Base-by-base conservation (phyloP, 2,113 vertebrate species). In the Pao palembangensis region DNA sequence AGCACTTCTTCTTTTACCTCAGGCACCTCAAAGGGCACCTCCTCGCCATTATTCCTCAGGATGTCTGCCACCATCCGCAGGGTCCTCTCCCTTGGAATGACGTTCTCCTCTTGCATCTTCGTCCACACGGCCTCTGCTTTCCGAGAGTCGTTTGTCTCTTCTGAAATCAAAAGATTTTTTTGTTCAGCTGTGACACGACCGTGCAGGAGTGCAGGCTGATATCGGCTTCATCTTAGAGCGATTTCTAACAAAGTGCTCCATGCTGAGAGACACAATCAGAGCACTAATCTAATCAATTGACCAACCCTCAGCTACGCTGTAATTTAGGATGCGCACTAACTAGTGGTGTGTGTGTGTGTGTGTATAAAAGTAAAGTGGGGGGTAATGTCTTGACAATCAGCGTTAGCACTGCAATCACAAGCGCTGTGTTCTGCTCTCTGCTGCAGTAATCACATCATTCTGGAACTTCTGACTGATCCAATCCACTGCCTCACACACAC, bases 91-190 rank as follows among this genome's bases (percentile, higher is more conserved):
- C 92, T 91, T 51, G 95, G 95, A 87, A 95, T 89, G 64, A 94
- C 5, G 66, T 94, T 96, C 88, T 98, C 96, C 76, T 98, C 95
- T 80, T 98, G 94, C 85, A 99, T 97, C 91, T 97, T 98, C 49
- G 88, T 96, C 96, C 96, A 98, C 51, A 81, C 21, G 7, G 85
- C 77, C 34, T 94, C 93, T 34, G 96, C 95, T 73, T 88, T 97
- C 73, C 68, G 6, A 92, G 92, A 96, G 79, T 97, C 80, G 25
- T 84, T 78, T 0, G 67, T 93, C 19, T 84, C 58, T 53, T 91
- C 97, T 99, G 84, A 61, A 88, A 38, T 10, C 34, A 38, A 11
- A 38, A 38, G 34, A 11, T 38, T 38, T 38, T 38, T 38, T 28
- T 28, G 2, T 28, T 28, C 5, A 28, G 34, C 8, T 38, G 34